These are phyloP conservation scores for Bungarus multicinctus DNA, from an alignment of 2,113 vertebrate species.

Conservation along the genomic window DNA sequence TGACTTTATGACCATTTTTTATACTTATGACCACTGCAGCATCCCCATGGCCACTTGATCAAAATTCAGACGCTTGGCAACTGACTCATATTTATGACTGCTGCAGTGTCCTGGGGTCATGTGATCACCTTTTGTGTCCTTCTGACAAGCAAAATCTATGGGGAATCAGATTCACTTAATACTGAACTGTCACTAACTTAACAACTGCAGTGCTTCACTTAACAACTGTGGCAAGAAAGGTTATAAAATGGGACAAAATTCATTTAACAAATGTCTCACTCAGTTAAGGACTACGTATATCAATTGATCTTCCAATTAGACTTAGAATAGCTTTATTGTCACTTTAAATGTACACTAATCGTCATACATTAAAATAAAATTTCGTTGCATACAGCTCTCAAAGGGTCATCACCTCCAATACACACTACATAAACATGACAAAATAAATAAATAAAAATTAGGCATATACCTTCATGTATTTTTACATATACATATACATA, in stretches of 20 bases:
- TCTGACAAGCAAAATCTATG: background rate
- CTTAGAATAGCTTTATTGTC: no score
- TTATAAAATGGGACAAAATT: background rate
- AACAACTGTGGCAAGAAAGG: background rate
- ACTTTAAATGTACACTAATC: no score
- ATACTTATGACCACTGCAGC: background rate
- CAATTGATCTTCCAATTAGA: background rate
- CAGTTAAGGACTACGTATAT: background rate
- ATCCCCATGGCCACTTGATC: background rate
- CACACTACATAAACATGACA: no score
- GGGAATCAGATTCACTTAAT: background rate
- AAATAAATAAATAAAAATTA: no score
- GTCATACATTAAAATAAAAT: no score
- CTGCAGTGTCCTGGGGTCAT: background rate
- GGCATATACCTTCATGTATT: no score
- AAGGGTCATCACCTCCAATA: no score
- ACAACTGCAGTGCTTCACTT: background rate
- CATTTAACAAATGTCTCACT: background rate
- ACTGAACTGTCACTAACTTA: background rate
- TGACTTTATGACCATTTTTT: background rate
- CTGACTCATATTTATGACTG: background rate
- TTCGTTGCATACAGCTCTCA: no score
- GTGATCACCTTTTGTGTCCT: background rate
- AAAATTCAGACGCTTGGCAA: background rate
- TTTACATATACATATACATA: no score